Evolutionary conservation across 1,140 invertebrate species (phyloP).

Genomic region (Neodiprion lecontei): DNA sequence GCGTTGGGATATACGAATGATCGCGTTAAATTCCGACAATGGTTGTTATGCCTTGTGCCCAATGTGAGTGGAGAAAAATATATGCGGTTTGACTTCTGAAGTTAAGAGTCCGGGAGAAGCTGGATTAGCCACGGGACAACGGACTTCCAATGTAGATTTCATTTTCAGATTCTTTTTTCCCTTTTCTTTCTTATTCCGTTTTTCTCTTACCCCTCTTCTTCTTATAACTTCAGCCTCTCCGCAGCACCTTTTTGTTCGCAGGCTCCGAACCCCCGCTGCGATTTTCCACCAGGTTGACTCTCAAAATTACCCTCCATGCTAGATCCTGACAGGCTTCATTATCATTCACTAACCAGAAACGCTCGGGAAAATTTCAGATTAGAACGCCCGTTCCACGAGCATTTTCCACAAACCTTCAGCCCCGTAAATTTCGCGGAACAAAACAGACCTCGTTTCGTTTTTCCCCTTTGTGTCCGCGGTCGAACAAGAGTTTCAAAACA

Average conservation of each 20-base stretch:
- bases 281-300: slow-evolving; percentile 21
- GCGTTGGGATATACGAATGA: slow-evolving; percentile 33
- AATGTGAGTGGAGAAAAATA: not conserved
- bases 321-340: not conserved
- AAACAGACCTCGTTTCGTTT: no score
- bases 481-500: not conserved
- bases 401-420: no score
- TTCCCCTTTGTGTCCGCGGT: not conserved
- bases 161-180: slow-evolving; percentile 25
- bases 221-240: not conserved
- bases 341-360: no score
- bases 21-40: slow-evolving; percentile 45
- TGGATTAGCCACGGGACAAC: slow-evolving; percentile 1
- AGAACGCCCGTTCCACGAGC: no score
- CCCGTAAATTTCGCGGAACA: no score
- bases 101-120: slow-evolving; percentile 34
- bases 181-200: not conserved
- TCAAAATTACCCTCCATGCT: slow-evolving; percentile 2
- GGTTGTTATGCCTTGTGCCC: not conserved
- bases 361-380: no score
- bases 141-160: slow-evolving; percentile 21
- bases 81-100: slow-evolving; percentile 37
- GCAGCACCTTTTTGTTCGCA: slow-evolving; percentile 1
- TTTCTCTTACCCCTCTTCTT: not conserved
- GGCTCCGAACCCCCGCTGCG: slow-evolving; percentile 8